phyloP scores from a whole-genome alignment of 2,888 invertebrate species.

The Ariolimax columbianus region DNA sequence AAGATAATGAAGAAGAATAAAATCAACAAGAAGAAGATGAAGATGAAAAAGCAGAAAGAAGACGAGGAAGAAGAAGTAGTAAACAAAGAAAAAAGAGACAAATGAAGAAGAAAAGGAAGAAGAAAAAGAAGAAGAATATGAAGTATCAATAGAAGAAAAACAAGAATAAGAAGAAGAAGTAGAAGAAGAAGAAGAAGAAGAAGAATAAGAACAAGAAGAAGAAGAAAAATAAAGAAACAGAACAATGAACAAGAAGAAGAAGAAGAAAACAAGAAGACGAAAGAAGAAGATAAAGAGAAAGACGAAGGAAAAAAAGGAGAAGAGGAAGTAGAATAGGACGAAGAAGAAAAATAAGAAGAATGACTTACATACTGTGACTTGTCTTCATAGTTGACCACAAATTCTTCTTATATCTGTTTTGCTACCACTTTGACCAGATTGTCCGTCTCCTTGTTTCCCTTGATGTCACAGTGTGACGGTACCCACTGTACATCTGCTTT shows the following conservation, averaged over 20 bases:
- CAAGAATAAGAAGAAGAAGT: background rate
- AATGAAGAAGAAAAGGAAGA: background rate
- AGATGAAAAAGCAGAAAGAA: background rate
- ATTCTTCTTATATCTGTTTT: too few relatives aligned
- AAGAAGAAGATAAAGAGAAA: background rate
- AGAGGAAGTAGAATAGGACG: background rate
- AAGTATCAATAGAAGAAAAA: background rate
- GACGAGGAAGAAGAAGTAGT: background rate
- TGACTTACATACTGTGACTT: too few relatives aligned
- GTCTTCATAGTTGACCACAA: too few relatives aligned
- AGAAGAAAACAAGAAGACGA: background rate
- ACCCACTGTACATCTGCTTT: too few relatives aligned
- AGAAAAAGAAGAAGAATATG: constrained; percentile 16
- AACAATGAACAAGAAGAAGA: background rate
- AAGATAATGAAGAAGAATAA: background rate
- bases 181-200: background rate
- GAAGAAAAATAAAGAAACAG: background rate
- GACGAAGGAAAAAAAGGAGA: background rate
- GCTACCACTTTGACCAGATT: too few relatives aligned
- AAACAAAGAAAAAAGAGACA: background rate
- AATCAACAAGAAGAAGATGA: background rate
- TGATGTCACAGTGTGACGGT: too few relatives aligned
- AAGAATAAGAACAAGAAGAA: background rate
- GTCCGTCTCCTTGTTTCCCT: too few relatives aligned
- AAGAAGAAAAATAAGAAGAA: too few relatives aligned